A percentile compares a stretch with the other conserved stretches of the same genome.
phyloP scores from a whole-genome alignment of 2,888 invertebrate genomes.

The Dendrolimus houi region DNA sequence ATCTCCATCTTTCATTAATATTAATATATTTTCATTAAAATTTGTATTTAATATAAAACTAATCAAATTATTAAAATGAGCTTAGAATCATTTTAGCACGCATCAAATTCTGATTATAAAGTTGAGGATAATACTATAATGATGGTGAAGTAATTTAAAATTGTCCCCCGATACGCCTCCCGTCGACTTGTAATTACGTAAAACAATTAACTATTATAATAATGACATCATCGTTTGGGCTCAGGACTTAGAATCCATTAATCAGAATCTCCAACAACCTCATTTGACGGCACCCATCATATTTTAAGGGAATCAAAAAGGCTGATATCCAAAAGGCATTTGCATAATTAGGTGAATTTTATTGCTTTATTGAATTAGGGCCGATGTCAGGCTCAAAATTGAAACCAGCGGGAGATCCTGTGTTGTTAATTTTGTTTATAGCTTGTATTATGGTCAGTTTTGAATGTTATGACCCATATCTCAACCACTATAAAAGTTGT shows the following conservation, averaged over 20 bases:
- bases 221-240: slow-evolving; percentile 49
- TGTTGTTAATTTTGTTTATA: slow-evolving; percentile 77
- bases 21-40: too few relatives aligned
- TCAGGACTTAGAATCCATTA: slow-evolving; percentile 38
- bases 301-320: slow-evolving; percentile 58
- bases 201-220: slow-evolving; percentile 47
- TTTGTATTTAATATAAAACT: too few relatives aligned
- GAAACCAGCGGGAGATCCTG: slow-evolving; percentile 69
- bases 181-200: slow-evolving; percentile 26
- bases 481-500: slow-evolving; percentile 64
- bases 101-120: not conserved
- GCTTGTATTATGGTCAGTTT: slow-evolving; percentile 70
- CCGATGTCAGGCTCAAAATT: slow-evolving; percentile 74
- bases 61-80: too few relatives aligned
- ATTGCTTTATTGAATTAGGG: slow-evolving; percentile 76
- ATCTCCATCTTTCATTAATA: not conserved
- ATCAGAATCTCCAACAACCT: slow-evolving; percentile 50
- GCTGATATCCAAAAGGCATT: slow-evolving; percentile 67
- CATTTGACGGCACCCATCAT: slow-evolving; percentile 56
- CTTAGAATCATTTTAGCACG: too few relatives aligned
- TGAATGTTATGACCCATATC: slow-evolving; percentile 65
- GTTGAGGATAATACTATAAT: not conserved
- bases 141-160: slow-evolving; percentile 6
- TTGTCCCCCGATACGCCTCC: slow-evolving; percentile 29
- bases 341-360: slow-evolving; percentile 77